Evolutionary conservation across 2,113 vertebrate genomes (phyloP).

Genomic region (Microtus oregoni): DNA sequence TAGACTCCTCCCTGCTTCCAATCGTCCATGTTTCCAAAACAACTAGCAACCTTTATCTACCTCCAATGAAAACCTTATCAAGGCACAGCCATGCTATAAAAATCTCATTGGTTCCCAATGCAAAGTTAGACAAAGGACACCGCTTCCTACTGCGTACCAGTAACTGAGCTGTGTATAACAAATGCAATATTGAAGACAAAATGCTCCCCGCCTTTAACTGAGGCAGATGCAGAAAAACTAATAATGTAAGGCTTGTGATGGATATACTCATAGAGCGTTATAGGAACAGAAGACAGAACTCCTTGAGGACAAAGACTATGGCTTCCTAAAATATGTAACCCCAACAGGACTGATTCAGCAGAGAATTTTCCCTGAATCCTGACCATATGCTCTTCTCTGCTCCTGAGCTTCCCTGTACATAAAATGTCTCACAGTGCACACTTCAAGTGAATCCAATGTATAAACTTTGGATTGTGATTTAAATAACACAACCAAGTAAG

Average conservation of each 20-base stretch:
- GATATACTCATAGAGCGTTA: slow-evolving; percentile 26
- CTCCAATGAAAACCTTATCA: not conserved
- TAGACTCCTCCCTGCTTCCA: not conserved
- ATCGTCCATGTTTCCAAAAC: not conserved
- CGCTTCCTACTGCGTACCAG: not conserved
- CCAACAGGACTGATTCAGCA: slow-evolving; percentile 22
- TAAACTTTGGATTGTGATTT: slow-evolving; percentile 21
- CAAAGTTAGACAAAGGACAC: not conserved
- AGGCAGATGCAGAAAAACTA: not conserved
- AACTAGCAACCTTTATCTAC: not conserved
- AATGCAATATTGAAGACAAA: slow-evolving; percentile 24
- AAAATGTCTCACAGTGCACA: slow-evolving; percentile 43
- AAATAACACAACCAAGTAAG: slow-evolving; percentile 41
- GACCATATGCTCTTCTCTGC: slow-evolving; percentile 3
- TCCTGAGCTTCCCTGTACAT: slow-evolving; percentile 1
- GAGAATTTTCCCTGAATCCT: slow-evolving; percentile 37
- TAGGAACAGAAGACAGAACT: not conserved
- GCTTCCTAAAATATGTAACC: slow-evolving; percentile 49
- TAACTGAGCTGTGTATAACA: not conserved
- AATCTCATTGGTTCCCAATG: slow-evolving; percentile 19
- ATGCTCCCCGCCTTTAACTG: not conserved
- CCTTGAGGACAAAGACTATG: not conserved
- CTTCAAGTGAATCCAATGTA: slow-evolving; percentile 28
- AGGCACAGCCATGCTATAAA: slow-evolving; percentile 23
- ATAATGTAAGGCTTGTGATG: not conserved